Evolutionary conservation across 2,113 vertebrate genomes (phyloP), one percentile per base, ranked within the genome.

Genomic region (Promerops cafer): DNA sequence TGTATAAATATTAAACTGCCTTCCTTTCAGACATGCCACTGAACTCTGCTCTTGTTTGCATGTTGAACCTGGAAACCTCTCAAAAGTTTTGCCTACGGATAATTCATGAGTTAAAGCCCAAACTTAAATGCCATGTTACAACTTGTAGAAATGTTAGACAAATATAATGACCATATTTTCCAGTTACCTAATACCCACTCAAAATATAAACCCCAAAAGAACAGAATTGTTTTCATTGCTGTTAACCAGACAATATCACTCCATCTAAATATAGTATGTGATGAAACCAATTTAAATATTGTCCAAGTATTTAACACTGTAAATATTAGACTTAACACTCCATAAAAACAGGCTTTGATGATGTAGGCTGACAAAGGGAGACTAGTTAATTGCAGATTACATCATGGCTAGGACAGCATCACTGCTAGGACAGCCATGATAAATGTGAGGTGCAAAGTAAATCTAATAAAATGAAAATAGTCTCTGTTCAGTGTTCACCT

Each of bases 241-340:
- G 83, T 96, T 96, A 97, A 97, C 90, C 92, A 96, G 96, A 97
- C 96, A 96, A 96, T 96, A 97, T 96, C 94, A 87, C 92, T 94
- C 86, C 90, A 83, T 85, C 92, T 97, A 97, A 96, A 97, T 97
- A 96, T 96, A 97, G 96, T 88, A 95, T 28, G 94, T 95, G 95
- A 95, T 95, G 96, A 96, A 97, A 96, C 95, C 96, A 96, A 96
- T 96, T 97, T 97, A 97, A 97, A 97, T 96, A 97, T 94, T 97
- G 95, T 96, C 90, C 96, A 93, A 96, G 90, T 90, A 89, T 96
- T 96, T 97, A 97, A 95, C 97, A 95, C 90, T 96, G 96, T 96
- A 97, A 97, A 97, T 96, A 97, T 96, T 94, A 89, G 95, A 95
- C 92, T 96, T 97, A 96, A 91, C 96, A 96, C 96, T 92, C 88